Conservation (phyloP, 2,888 invertebrate species). For the Sinohyriopsis cumingii region DNA sequence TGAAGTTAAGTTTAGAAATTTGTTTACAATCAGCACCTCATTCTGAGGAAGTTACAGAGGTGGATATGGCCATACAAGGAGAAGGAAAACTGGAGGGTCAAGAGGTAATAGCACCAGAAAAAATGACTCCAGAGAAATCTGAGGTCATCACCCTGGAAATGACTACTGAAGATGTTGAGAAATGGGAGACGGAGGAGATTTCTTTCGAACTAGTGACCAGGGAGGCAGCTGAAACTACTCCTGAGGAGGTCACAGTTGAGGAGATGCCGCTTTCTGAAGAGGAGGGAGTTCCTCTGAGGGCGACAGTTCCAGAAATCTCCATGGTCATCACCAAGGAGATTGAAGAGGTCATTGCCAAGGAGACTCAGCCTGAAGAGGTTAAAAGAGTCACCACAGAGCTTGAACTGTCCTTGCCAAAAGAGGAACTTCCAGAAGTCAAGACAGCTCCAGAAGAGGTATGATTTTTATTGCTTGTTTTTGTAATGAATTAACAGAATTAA, state of each 20-base stretch:
- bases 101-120: conserved; percentile 50
- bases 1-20: too few species aligned
- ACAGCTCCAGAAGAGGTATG: conserved; percentile 41
- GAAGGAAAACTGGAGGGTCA: conserved; percentile 55
- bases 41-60: conserved; percentile 35
- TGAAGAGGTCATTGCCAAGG: conserved; percentile 39
- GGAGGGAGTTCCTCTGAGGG: conserved; percentile 52
- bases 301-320: conserved; percentile 51
- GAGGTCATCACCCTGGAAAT: conserved; percentile 56
- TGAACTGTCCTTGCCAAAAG: conserved; percentile 48
- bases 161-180: conserved; percentile 45
- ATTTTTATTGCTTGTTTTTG: too few species aligned
- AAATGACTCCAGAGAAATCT: conserved; percentile 48
- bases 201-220: conserved; percentile 56
- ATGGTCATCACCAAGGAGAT: conserved; percentile 42
- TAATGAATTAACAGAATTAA: too few species aligned
- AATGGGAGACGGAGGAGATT: conserved; percentile 62
- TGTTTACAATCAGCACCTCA: conserved; percentile 22
- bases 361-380: conserved; percentile 37
- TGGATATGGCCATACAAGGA: conserved; percentile 35
- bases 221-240: conserved; percentile 48
- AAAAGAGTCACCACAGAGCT: conserved; percentile 29
- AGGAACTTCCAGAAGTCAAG: conserved; percentile 47
- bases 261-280: conserved; percentile 54
- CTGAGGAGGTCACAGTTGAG: conserved; percentile 46